Evolutionary conservation across 2,888 invertebrate species (phyloP).

Genomic region (Lordiphosa andalusiaca): DNA sequence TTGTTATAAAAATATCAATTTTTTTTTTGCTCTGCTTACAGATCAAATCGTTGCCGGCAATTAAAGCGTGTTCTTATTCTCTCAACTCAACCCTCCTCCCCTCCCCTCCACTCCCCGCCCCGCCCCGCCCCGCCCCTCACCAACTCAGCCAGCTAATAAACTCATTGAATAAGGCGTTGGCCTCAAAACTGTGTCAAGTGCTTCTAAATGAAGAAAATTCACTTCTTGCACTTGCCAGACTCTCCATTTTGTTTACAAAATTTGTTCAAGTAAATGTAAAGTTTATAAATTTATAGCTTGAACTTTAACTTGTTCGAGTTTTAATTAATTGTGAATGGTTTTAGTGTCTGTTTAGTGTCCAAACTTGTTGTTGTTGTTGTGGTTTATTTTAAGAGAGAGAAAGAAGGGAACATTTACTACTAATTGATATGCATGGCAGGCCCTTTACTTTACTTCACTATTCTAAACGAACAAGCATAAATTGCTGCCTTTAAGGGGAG

Average conservation of each 20-base stretch:
- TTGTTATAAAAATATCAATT: neutral
- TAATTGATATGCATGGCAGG: conserved; percentile 33
- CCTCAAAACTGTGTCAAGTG: conserved; percentile 34
- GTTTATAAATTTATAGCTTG: conserved; percentile 26
- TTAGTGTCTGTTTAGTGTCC: conserved; percentile 15
- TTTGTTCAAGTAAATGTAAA: too few species aligned
- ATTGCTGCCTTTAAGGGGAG: too few species aligned
- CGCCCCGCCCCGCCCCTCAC: too few species aligned
- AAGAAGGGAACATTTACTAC: conserved; percentile 18
- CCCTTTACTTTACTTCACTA: neutral
- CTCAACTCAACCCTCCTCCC: neutral
- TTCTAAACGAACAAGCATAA: too few species aligned
- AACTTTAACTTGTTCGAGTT: conserved; percentile 20
- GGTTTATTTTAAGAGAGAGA: conserved; percentile 11
- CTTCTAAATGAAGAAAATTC: conserved; percentile 1
- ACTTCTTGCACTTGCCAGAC: neutral
- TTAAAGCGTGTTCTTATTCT: conserved; percentile 12
- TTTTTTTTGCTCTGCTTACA: neutral
- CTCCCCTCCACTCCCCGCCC: too few species aligned
- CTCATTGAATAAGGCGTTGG: neutral
- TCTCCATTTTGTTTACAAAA: neutral
- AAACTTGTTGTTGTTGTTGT: conserved; percentile 10
- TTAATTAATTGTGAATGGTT: conserved; percentile 19
- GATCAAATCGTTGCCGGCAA: conserved; percentile 6
- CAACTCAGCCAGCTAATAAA: neutral